A percentile compares a stretch with the other conserved stretches of the same genome.
Evolutionary conservation across 2,797 vertebrate species (phyloP).

Genomic region (Netta rufina): DNA sequence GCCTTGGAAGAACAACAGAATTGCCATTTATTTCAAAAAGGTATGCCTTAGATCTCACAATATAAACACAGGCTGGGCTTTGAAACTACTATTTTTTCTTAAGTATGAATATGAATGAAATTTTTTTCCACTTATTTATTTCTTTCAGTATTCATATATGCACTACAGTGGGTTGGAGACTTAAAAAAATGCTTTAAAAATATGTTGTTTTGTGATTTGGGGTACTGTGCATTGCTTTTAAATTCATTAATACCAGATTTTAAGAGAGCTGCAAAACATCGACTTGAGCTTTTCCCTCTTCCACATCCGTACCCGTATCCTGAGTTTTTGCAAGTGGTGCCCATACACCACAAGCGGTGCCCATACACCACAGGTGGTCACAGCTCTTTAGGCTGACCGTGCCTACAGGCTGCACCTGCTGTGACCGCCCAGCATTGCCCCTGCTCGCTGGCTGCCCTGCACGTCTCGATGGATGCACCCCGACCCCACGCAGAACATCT

Average conservation of each 20-base stretch:
- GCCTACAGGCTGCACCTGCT: neutral
- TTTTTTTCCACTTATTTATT: neutral
- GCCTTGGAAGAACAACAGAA: neutral
- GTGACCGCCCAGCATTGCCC: neutral
- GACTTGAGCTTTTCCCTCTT: neutral
- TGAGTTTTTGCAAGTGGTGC: accelerated
- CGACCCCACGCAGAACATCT: accelerated
- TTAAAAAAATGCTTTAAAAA: neutral
- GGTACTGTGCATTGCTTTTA: neutral
- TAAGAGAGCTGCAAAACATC: neutral
- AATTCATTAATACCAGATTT: neutral
- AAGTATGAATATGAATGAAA: neutral
- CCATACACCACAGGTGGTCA: neutral
- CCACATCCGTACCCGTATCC: accelerated
- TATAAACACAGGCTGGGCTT: neutral
- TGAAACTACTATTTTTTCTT: neutral
- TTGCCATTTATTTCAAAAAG: neutral
- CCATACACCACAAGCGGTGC: neutral
- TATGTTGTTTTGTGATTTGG: neutral
- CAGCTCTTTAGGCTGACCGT: accelerated
- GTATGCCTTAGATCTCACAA: neutral
- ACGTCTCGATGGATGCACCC: accelerated
- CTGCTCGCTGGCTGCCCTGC: accelerated
- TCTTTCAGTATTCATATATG: neutral
- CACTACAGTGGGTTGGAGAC: neutral